A percentile compares a stretch with the other conserved stretches of the same genome.
phyloP scores from a whole-genome alignment of 2,797 vertebrate species.

The Xiphorhynchus erythropygius region DNA sequence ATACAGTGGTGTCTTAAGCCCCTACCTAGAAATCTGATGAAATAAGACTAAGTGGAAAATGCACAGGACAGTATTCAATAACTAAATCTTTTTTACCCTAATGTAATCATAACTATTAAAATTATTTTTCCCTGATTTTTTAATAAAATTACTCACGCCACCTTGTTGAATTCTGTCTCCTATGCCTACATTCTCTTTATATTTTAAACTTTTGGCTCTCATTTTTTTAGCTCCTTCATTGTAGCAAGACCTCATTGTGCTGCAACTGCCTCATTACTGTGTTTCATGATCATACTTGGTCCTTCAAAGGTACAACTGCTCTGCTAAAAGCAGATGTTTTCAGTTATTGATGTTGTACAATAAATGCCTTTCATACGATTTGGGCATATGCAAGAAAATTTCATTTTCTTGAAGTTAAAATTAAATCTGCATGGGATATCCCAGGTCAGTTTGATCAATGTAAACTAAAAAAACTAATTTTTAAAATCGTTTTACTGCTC shows the following conservation, averaged over 20 bases:
- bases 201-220: not conserved
- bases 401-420: not conserved
- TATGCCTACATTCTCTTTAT: not conserved
- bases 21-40: not conserved
- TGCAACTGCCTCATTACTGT: not conserved
- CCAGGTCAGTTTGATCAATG: not conserved
- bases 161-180: not conserved
- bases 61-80: not conserved
- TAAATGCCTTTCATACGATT: not conserved
- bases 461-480: not conserved
- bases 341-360: not conserved
- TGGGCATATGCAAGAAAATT: not conserved
- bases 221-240: not conserved
- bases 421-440: not conserved
- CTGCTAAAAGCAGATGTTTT: not conserved
- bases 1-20: not conserved
- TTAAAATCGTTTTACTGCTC: not conserved
- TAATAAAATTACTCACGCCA: not conserved
- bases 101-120: not conserved
- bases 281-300: not conserved
- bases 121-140: not conserved
- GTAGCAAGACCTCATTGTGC: not conserved
- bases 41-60: not conserved
- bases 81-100: not conserved
- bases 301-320: not conserved